Conservation (phyloP, 2,888 invertebrate genomes). For the Pachycephus smyrnensis region DNA sequence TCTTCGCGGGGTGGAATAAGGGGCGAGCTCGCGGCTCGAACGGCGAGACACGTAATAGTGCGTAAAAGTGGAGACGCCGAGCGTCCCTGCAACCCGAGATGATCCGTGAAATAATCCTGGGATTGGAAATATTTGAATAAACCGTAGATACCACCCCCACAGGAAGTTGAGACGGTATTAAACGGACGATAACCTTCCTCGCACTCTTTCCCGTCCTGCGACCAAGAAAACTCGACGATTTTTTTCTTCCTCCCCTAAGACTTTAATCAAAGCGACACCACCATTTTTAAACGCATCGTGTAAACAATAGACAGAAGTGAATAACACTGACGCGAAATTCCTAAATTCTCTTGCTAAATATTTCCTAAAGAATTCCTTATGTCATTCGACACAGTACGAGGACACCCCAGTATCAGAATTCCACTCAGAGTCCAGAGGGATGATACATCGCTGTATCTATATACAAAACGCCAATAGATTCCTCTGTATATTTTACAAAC, state of each 20-base stretch:
- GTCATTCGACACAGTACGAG: background rate
- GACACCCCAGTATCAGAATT: background rate
- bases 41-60: conserved; percentile 16
- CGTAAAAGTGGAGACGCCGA: conserved; percentile 20
- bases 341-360: background rate
- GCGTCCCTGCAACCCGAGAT: conserved; percentile 18
- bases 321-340: background rate
- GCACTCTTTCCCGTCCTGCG: background rate
- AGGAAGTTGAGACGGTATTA: background rate
- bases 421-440: background rate
- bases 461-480: background rate
- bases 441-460: background rate
- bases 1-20: background rate
- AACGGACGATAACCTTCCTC: background rate
- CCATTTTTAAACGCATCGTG: background rate
- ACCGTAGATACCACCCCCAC: conserved; percentile 1
- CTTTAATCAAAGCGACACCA: background rate
- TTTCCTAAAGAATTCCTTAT: background rate
- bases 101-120: conserved; percentile 26
- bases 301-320: background rate
- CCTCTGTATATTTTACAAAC: background rate
- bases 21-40: conserved; percentile 1
- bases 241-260: background rate
- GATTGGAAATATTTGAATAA: conserved; percentile 27
- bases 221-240: background rate